Evolutionary conservation across 2,113 vertebrate species (phyloP), one percentile per base, ranked within the genome.

Genomic region (Syngnathus typhle): DNA sequence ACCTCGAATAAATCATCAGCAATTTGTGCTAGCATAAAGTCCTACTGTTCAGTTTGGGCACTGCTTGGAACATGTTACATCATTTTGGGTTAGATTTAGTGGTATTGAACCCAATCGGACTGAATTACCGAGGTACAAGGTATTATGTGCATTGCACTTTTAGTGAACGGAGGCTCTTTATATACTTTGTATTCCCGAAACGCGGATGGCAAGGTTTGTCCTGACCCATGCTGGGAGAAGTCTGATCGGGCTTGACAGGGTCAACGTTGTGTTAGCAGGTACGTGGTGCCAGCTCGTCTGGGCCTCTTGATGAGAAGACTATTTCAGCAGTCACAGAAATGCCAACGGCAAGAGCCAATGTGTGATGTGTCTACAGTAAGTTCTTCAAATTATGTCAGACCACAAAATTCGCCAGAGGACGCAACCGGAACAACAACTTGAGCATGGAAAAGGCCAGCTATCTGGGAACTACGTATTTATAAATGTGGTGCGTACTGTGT

Each of bases 241-340:
- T 44, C 19, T 44, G 60, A 62, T 62, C 6, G 39, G 4, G n/a
- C 60, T 46, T 44, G 39, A 62, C 41, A 62, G 41, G 39, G 39
- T 62, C 60, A 44, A 39, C 37, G 21, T 44, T 62, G 38, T 62
- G 60, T 62, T 62, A 27, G 60, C 58, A 60, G 58, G 58, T 62
- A 62, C 11, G 11, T 3, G 60, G 60, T 62, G 60, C 60, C 60
- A 62, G 60, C 11, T 62, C 23, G 60, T 44, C 60, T 62, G 60
- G n/a, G 21, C 21, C 38, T 27, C 60, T 16, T 62, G 41, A 62
- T 44, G 41, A 44, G 60, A 41, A 44, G 21, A 27, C 39, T 44
- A 44, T 62, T 62, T 62, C 39, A 62, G 41, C 60, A 44, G 41
- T 44, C 21, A 27, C n/a, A 62, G 60, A 44, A 44, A 62, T 16